Evolutionary conservation across 2,113 vertebrate species (phyloP), one percentile per base, ranked within the genome.

Genomic region (Cettia cetti): DNA sequence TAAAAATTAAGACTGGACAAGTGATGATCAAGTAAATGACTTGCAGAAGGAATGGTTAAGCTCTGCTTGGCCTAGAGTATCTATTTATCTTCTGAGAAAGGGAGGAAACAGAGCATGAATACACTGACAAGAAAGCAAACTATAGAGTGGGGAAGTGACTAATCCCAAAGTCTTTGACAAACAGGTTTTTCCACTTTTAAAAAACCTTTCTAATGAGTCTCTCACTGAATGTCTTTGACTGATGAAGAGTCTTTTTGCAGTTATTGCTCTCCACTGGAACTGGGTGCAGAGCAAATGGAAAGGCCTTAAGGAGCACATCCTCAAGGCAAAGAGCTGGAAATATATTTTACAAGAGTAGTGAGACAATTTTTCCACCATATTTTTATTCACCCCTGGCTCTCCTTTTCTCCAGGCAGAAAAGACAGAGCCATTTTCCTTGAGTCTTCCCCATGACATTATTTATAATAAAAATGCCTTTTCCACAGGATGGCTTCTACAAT

Each of bases 401-500:
- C 72, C 49, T 63, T 71, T 82, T 33, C 81, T 92, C 72, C 86
- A 69, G 75, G 57, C 84, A 77, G 91, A 75, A 93, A 94, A 81
- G 30, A 37, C 69, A 90, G 71, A 87, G 23, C 71, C 71, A 53
- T 79, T 91, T 77, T 80, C 83, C 82, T 20, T 7, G 68, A 92
- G 71, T 33, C 66, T 64, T 92, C 50, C 30, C 26, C 35, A 33
- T 44, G 64, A 94, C 75, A 83, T 89, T 61, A 85, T 53, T 91
- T 94, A 75, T 60, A 92, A 95, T 76, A 95, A 95, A 95, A 86
- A 93, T 27, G 39, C 75, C 42, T 79, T 92, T 95, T 90, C 68
- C 52, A 92, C 76, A 93, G 63, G 65, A 64, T 86, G 68, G 69
- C 37, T 93, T 69, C 40, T 70, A 42, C 20, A 22, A 47, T 86